These are phyloP conservation scores for Calvadosia cruxmelitensis DNA, from an alignment of 30 jellyfish, hydroid and myxozoan genomes.

Conservation along the genomic window DNA sequence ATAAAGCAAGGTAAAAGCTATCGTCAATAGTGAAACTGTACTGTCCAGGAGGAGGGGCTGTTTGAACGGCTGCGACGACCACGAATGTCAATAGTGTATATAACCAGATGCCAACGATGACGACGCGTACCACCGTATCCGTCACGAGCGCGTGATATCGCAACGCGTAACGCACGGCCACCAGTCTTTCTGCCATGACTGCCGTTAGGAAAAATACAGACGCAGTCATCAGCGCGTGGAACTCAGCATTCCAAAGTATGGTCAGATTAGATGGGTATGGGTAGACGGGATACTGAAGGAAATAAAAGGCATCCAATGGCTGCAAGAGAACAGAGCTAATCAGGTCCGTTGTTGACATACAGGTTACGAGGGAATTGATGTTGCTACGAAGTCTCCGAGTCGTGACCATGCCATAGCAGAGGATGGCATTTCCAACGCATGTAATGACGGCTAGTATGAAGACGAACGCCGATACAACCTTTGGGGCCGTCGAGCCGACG, in stretches of 20 bases:
- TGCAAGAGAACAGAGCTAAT: background rate
- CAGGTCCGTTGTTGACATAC: background rate
- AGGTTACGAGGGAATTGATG: background rate
- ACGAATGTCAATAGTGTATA: background rate
- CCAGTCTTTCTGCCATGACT: background rate
- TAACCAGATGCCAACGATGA: background rate
- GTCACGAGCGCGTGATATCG: background rate
- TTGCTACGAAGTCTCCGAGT: background rate
- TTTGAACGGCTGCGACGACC: background rate
- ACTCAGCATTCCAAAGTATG: background rate
- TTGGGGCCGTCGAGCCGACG: background rate
- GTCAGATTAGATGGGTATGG: background rate
- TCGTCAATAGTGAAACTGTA: background rate
- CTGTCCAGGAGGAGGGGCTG: background rate
- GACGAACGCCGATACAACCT: background rate
- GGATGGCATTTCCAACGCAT: background rate
- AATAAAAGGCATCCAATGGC: background rate
- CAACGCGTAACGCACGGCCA: background rate
- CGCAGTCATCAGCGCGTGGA: background rate
- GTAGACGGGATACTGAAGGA: background rate
- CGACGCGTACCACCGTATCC: background rate
- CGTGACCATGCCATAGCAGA: background rate
- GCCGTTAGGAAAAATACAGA: background rate
- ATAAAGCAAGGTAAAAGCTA: background rate
- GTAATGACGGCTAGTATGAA: background rate